Conservation (phyloP, 2,113 vertebrate species). For the Brienomyrus brachyistius region DNA sequence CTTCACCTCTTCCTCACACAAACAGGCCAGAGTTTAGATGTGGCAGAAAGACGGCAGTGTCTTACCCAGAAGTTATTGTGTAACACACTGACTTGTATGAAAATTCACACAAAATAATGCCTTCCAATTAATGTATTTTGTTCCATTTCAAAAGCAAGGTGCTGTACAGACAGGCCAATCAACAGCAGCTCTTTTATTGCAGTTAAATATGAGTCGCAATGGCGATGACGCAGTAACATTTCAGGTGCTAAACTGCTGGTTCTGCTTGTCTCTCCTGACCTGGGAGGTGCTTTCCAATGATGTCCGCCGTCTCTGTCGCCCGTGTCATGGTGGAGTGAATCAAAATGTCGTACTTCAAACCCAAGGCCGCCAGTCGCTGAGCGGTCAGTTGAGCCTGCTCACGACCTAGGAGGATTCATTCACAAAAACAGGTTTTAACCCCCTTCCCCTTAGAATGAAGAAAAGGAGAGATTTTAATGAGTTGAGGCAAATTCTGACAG, state of each 20-base stretch:
- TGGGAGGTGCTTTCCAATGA: constrained; percentile 84
- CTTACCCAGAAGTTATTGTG: not conserved
- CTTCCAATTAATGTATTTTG: not conserved
- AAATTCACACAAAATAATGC: not conserved
- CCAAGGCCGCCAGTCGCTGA: constrained; percentile 74
- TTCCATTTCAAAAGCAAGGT: not conserved
- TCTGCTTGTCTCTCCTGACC: constrained; percentile 52
- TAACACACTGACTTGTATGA: not conserved
- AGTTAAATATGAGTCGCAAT: not conserved
- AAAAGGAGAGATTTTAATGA: not conserved
- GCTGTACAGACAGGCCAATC: not conserved
- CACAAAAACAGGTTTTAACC: not conserved
- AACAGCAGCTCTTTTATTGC: not conserved
- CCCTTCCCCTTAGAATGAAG: not conserved
- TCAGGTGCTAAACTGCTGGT: not conserved
- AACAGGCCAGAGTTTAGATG: not conserved
- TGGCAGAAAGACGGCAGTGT: not conserved
- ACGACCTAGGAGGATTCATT: constrained; percentile 61
- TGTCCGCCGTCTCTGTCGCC: constrained; percentile 82
- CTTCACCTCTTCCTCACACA: constrained; percentile 63
- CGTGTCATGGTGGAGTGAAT: constrained; percentile 90
- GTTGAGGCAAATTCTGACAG: not conserved
- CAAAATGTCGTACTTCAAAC: constrained; percentile 80
- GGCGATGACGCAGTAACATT: not conserved
- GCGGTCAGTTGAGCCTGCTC: constrained; percentile 89